Evolutionary conservation across 2,113 vertebrate species (phyloP), one percentile per base, ranked within the genome.

Genomic region (Rhinolophus sinicus): DNA sequence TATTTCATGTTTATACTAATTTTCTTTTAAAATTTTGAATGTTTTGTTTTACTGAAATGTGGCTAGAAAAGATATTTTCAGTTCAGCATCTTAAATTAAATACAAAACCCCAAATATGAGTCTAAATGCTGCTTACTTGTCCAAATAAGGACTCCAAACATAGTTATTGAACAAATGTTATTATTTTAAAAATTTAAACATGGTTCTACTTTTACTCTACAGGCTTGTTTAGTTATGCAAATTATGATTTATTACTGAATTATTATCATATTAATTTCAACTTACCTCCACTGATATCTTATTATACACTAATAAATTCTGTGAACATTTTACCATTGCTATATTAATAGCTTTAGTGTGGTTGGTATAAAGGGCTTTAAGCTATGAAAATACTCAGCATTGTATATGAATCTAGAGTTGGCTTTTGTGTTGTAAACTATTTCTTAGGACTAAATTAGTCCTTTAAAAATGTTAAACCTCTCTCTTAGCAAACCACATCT

Each of bases 241-340:
- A 90, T 85, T 12, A 40, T 92, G 47, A 78, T 83, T 78, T 94
- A 52, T 95, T 94, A 90, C 84, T 6, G 12, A 87, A 67, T 77
- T 97, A 77, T 95, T 69, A 69, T 73, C 44, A 73, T 54, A 62
- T 95, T 94, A 95, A 82, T 75, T 95, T 91, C 67, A 93, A 40
- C 13, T 58, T 78, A 58, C 30, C n/a, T 94, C 38, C 24, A 60
- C 13, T 72, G 38, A 78, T 50, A 81, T 30, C 60, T 89, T 75
- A 67, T 30, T 50, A 50, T 72, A 60, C 19, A 83, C 22, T 47
- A 84, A 88, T 76, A 76, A 60, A 93, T 60, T 88, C 56, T 89
- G 73, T 64, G 44, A 80, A 50, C 12, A 6, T 62, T 70, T 75
- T 50, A 65, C 72, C 11, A 86, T 84, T 93, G 38, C 62, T 72